These are phyloP conservation scores for Bucorvus abyssinicus DNA, from an alignment of 2,797 vertebrate species.

Conservation along the genomic window DNA sequence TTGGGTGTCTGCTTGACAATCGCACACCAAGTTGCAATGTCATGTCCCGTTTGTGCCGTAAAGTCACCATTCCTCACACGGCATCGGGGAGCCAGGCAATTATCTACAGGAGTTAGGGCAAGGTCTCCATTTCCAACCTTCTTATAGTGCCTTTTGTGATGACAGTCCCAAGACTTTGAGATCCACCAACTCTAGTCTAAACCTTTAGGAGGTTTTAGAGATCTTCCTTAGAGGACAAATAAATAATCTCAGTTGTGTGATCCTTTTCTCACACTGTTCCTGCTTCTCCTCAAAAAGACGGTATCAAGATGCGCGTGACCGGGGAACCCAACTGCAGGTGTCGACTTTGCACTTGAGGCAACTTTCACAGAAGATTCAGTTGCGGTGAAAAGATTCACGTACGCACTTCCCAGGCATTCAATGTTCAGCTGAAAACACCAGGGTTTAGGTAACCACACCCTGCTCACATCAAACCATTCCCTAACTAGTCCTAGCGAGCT, in stretches of 20 bases:
- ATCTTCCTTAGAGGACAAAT: neutral
- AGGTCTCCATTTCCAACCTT: neutral
- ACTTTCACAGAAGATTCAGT: neutral
- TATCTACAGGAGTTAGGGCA: neutral
- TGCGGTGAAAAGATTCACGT: neutral
- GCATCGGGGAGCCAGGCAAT: neutral
- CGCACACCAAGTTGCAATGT: neutral
- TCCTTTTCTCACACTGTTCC: neutral
- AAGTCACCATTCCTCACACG: neutral
- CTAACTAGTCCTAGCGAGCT: neutral
- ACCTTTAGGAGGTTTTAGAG: neutral
- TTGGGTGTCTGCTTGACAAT: neutral
- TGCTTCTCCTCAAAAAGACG: neutral
- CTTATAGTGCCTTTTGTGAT: neutral
- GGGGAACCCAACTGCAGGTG: neutral
- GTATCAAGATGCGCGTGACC: neutral
- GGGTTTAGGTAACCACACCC: neutral
- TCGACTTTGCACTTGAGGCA: neutral
- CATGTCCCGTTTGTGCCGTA: neutral
- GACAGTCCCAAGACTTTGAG: neutral
- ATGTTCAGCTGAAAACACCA: neutral
- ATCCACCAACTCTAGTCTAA: neutral
- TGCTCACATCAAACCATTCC: neutral
- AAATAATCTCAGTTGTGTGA: neutral
- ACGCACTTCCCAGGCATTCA: neutral